Evolutionary conservation across 2,888 invertebrate species (phyloP).

Genomic region (Dryomyza anilis): DNA sequence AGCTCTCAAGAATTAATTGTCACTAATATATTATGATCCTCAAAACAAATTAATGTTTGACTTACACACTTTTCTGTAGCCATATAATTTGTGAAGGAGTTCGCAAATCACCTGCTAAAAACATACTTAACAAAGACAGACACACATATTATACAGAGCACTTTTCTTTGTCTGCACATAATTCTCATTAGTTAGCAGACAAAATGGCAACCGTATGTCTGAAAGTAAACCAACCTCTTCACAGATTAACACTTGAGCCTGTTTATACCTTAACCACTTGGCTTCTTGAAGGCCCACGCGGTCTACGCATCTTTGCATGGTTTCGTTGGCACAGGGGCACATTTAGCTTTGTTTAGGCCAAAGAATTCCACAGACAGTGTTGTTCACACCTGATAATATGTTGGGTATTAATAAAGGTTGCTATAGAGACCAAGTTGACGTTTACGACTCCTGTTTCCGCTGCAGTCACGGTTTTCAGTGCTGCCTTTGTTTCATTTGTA

Average conservation of each 20-base stretch:
- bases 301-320: not conserved
- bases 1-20: too few relatives aligned
- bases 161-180: not conserved
- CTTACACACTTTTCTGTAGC: too few relatives aligned
- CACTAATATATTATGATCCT: too few relatives aligned
- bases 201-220: not conserved
- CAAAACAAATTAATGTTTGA: not conserved
- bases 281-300: not conserved
- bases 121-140: not conserved
- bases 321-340: not conserved
- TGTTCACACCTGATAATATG: conserved; percentile 19
- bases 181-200: conserved; percentile 21
- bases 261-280: not conserved
- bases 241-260: conserved; percentile 23
- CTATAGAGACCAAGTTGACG: too few relatives aligned
- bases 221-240: too few relatives aligned
- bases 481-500: too few relatives aligned
- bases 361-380: conserved; percentile 4
- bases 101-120: too few relatives aligned
- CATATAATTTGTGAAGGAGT: too few relatives aligned
- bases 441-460: too few relatives aligned
- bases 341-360: too few relatives aligned
- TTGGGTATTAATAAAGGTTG: conserved; percentile 11
- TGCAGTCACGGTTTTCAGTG: too few relatives aligned
- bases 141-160: not conserved